These are phyloP conservation scores for Coelopa frigida DNA, from an alignment of 1,140 invertebrate genomes.

Conservation along the genomic window DNA sequence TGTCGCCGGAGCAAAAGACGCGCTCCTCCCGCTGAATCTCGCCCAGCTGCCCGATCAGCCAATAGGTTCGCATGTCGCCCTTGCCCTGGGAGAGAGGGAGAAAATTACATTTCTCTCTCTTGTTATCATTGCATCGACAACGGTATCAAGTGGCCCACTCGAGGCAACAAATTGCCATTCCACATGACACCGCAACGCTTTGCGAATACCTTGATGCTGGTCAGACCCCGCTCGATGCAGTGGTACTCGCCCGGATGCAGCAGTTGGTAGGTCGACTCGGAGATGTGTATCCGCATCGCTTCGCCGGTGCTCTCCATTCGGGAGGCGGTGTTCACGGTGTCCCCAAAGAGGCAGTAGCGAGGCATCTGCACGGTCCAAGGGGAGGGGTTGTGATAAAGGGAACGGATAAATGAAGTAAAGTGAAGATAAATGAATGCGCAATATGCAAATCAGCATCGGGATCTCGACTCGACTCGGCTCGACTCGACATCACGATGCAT, in stretches of 20 bases:
- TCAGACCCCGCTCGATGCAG: conserved; percentile 57
- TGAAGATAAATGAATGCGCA: background rate
- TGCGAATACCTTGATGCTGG: conserved; percentile 74
- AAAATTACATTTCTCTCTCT: conserved; percentile 8
- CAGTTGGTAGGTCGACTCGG: conserved; percentile 72
- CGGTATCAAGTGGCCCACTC: background rate
- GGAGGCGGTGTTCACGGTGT: conserved; percentile 84
- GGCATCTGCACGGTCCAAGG: conserved; percentile 75
- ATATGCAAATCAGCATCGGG: background rate
- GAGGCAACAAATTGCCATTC: background rate
- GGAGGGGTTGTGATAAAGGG: background rate
- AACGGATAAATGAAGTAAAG: background rate
- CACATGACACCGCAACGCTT: background rate
- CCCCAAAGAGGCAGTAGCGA: conserved; percentile 84
- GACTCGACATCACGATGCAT: too few species aligned
- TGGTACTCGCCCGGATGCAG: conserved; percentile 53
- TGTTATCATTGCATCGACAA: conserved; percentile 2
- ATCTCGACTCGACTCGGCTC: too few species aligned
- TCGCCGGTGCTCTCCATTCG: conserved; percentile 80
- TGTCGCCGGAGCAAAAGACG: conserved; percentile 14
- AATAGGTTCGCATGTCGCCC: conserved; percentile 79
- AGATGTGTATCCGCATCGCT: conserved; percentile 91
- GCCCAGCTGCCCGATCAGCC: conserved; percentile 52
- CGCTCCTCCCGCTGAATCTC: conserved; percentile 13
- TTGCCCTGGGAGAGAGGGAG: conserved; percentile 65